Base-by-base conservation (phyloP, 2,888 invertebrate species). In the Mimas tiliae region DNA sequence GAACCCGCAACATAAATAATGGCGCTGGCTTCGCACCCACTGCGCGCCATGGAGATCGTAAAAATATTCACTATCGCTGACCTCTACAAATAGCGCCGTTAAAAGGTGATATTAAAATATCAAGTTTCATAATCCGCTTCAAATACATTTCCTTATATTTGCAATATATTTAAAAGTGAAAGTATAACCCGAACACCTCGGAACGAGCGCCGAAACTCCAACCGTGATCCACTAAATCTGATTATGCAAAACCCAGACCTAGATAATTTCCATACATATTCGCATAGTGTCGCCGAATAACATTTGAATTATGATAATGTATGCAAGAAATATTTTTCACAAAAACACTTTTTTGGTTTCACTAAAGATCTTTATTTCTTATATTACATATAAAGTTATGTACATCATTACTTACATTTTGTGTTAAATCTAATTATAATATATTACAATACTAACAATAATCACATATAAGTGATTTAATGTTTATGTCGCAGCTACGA, bases 381-480 rank as follows among this genome's bases (percentile, higher is more conserved):
- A 91, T 86, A 87, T 85, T 91, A 92, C 90, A 90, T 88, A 89
- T 93, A 90, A 91, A 89, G 82, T 88, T 93, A 93, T 93, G 85
- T 93, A 93, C 93, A 93, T 76, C 76, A 76, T 78, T 84, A 82
- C 83, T 84, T 85, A 85, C 84, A 85, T 78, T 73, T 80, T 27
- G 76, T 78, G 58, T 34, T 63, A 79, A 82, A 81, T 83, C 81
- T 78, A 74, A 80, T 78, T 80, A 80, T 79, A 75, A 34, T 65
- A 65, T 65, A 38, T 65, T 65, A 65, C 65, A 65, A 48, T 58
- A 65, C 48, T 58, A 65, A 55, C 65, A 55, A 33, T 65, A 47
- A 47, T 12, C 55, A 63, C 48, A 6, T 47, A 62, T 11, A 9
- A 8, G 47, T 63, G 48, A 63, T 63, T 27, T n/a, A 19, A 51